Conservation (phyloP, 37 sponge, comb jelly and placozoan species). For the Theonella swinhoei region DNA sequence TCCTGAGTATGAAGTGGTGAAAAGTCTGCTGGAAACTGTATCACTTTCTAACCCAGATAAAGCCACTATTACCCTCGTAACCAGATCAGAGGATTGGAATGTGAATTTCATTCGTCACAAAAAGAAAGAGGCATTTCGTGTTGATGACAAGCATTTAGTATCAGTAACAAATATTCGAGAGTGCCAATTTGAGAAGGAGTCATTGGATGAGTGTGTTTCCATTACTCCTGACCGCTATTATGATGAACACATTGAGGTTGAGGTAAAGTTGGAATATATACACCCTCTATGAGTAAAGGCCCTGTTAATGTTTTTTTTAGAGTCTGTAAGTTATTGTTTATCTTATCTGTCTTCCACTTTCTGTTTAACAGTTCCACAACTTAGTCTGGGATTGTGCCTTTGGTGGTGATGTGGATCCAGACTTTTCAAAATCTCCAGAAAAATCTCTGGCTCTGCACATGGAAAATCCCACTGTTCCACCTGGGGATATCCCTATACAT, state of each 20-base stretch:
- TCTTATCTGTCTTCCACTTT: background rate
- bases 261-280: no score
- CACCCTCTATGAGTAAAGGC: no score
- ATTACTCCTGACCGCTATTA: background rate
- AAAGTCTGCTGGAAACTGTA: background rate
- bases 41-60: background rate
- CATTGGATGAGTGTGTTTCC: no score
- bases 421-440: no score
- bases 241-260: background rate
- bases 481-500: background rate
- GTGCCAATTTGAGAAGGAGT: background rate
- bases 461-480: background rate
- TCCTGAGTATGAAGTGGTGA: background rate
- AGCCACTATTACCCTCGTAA: background rate
- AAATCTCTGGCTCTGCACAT: constrained; percentile 6
- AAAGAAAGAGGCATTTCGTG: background rate
- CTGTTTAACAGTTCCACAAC: constrained; percentile 17
- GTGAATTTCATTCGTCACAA: constrained; percentile 6
- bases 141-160: background rate
- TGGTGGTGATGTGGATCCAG: constrained; percentile 1
- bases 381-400: constrained; percentile 12
- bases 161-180: background rate
- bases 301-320: no score
- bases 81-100: background rate
- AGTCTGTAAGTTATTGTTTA: no score